phyloP scores from a whole-genome alignment of 2,113 vertebrate species.

The Numida meleagris region DNA sequence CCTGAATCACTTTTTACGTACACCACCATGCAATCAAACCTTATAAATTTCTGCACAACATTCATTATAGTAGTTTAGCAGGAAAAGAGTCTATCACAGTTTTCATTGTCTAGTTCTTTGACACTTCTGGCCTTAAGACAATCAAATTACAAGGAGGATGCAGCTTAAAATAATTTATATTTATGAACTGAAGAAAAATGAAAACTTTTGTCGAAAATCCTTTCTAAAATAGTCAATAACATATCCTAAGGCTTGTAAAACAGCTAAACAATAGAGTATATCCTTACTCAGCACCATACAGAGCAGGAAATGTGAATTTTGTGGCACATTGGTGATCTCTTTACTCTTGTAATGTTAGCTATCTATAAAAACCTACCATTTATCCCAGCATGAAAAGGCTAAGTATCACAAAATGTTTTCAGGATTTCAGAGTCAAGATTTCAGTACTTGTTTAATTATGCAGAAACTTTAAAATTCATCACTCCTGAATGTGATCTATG shows the following conservation, averaged over 20 bases:
- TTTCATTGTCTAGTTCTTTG: background rate
- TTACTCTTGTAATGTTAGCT: background rate
- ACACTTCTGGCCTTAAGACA: background rate
- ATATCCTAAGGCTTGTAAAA: background rate
- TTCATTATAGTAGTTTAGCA: background rate
- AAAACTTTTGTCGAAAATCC: background rate
- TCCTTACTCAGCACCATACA: background rate
- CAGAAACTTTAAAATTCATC: constrained; percentile 10
- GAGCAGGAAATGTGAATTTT: background rate
- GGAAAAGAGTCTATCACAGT: background rate
- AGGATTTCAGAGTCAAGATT: background rate
- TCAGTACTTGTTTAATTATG: constrained; percentile 12
- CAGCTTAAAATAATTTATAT: background rate
- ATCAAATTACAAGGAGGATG: background rate
- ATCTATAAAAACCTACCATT: background rate
- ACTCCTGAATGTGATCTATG: background rate
- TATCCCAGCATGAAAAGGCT: background rate
- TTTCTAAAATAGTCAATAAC: background rate
- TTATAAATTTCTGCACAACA: background rate
- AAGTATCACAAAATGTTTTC: background rate
- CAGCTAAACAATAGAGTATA: background rate
- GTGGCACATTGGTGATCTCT: background rate
- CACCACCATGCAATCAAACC: background rate
- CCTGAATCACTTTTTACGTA: background rate
- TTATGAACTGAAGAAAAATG: background rate